phyloP scores from a whole-genome alignment of 1,140 invertebrate species.

The Listronotus oregonensis region DNA sequence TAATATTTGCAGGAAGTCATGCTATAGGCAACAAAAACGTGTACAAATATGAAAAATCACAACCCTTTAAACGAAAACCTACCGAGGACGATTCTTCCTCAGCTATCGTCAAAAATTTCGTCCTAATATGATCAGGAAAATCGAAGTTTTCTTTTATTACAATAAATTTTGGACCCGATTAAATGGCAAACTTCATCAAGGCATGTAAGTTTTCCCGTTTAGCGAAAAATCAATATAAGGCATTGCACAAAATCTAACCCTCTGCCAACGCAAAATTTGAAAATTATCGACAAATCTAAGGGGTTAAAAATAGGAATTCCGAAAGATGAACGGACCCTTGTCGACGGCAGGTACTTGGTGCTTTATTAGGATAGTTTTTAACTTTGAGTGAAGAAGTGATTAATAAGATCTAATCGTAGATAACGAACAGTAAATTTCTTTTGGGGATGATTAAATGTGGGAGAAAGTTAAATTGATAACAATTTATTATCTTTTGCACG shows the following conservation, averaged over 20 bases:
- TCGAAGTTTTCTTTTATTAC: neutral
- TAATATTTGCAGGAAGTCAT: too few species aligned
- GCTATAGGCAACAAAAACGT: too few species aligned
- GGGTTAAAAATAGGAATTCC: conserved; percentile 29
- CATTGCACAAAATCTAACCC: conserved; percentile 18
- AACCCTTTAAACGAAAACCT: too few species aligned
- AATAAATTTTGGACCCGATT: conserved; percentile 11
- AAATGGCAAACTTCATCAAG: neutral
- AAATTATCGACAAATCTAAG: conserved; percentile 19
- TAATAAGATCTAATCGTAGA: too few species aligned
- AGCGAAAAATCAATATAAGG: conserved; percentile 18
- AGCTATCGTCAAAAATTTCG: neutral
- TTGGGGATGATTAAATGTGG: too few species aligned
- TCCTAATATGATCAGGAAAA: neutral
- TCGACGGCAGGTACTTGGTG: conserved; percentile 15
- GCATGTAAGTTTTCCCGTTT: neutral
- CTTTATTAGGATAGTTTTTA: neutral
- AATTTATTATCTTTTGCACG: too few species aligned
- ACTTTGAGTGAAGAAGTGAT: too few species aligned
- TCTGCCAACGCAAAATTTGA: conserved; percentile 31
- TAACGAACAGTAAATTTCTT: too few species aligned
- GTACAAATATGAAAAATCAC: too few species aligned
- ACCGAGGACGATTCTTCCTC: neutral
- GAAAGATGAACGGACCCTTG: conserved; percentile 8
- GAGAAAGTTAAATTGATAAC: too few species aligned